These are phyloP conservation scores for Hycleus cichorii DNA, from an alignment of 1,140 invertebrate genomes.

Conservation along the genomic window DNA sequence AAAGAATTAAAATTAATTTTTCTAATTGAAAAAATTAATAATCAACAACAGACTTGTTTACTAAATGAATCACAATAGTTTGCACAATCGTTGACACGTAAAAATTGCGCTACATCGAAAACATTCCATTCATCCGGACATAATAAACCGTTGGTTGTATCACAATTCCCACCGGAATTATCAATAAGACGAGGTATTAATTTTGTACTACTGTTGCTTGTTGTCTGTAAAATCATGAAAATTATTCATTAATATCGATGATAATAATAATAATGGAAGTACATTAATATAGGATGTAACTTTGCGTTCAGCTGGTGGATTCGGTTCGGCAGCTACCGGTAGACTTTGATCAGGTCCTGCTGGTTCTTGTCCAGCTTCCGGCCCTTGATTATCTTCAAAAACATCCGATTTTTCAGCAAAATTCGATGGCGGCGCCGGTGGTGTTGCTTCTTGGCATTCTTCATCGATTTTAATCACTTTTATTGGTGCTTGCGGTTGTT, in stretches of 20 bases:
- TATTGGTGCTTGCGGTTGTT: not conserved
- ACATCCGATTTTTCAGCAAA: constrained; percentile 34
- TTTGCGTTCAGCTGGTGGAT: constrained; percentile 48
- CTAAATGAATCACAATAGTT: constrained; percentile 81
- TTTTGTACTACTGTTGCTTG: constrained; percentile 45
- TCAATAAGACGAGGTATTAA: constrained; percentile 64
- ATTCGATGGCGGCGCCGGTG: too few relatives aligned
- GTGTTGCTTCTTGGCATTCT: constrained; percentile 19
- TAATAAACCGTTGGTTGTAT: constrained; percentile 45
- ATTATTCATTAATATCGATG: not conserved
- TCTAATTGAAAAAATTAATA: not conserved
- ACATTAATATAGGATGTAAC: constrained; percentile 53
- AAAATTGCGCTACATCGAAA: constrained; percentile 78
- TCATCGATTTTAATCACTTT: constrained; percentile 26
- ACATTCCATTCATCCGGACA: constrained; percentile 71
- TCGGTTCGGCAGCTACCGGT: constrained; percentile 45
- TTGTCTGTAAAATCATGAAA: constrained; percentile 35
- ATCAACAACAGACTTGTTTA: constrained; percentile 50
- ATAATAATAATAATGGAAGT: constrained; percentile 1
- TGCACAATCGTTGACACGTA: constrained; percentile 82
- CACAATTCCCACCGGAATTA: constrained; percentile 38
- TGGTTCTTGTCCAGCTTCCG: constrained; percentile 50
- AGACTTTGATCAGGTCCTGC: constrained; percentile 52
- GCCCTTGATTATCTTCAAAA: constrained; percentile 43
- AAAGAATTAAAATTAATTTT: constrained; percentile 10